Evolutionary conservation across 2,888 invertebrate genomes (phyloP).

Genomic region (Oscheius sp.): DNA sequence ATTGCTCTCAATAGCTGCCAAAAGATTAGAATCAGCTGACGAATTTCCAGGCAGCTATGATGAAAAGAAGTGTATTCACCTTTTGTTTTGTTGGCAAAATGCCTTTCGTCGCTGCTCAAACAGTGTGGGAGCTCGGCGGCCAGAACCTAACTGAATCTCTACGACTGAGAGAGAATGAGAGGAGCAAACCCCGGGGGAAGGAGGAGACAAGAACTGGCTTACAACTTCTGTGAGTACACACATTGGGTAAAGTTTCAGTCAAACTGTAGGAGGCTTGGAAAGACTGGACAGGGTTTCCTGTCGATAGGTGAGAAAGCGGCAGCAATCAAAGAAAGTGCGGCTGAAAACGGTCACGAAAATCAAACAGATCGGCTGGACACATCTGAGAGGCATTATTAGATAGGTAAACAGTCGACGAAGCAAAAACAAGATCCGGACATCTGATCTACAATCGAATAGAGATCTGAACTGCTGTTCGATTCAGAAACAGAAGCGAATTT

Average conservation of each 20-base stretch:
- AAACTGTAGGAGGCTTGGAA: conserved; percentile 1
- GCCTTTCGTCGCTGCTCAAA: conserved; percentile 36
- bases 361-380: conserved; percentile 33
- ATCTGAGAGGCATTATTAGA: conserved; percentile 30
- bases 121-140: neutral
- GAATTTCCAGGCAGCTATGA: neutral
- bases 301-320: conserved; percentile 11
- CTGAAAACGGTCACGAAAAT: conserved; percentile 30
- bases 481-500: neutral
- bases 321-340: conserved; percentile 26
- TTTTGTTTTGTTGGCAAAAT: conserved; percentile 37
- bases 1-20: too few species aligned
- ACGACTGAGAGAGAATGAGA: neutral
- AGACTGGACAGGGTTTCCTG: conserved; percentile 3
- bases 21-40: neutral
- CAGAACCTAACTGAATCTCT: conserved; percentile 1
- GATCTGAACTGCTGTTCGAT: too few species aligned
- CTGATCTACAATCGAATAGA: neutral
- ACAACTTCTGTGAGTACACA: neutral
- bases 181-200: neutral
- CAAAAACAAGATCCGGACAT: conserved; percentile 18
- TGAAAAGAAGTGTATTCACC: conserved; percentile 28
- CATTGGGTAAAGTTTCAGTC: too few species aligned
- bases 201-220: neutral
- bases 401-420: conserved; percentile 9